Base-by-base conservation (phyloP, 2,797 vertebrate species). In the Uromys caudimaculatus region DNA sequence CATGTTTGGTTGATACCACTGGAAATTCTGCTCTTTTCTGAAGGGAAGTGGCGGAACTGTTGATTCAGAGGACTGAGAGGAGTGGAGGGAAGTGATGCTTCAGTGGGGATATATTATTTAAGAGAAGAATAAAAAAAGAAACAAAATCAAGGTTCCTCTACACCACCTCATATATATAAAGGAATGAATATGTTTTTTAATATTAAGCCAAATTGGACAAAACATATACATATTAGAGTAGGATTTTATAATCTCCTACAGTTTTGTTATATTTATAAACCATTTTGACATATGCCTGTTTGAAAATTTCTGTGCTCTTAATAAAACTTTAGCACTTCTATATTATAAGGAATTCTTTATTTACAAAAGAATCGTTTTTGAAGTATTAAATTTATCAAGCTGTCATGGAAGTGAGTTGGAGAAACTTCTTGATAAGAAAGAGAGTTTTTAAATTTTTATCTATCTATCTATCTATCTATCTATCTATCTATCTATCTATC, bases 381-480 rank as follows among this genome's bases (percentile, higher is more conserved):
- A 76, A 64, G 35, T 38, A 54, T 56, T 92, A 50, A 41, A 41
- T 79, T 79, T 89, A 17, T 96, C 44, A 88, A 52, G 54, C 32
- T 73, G 17, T 62, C 81, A 77, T n/a, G 89, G 8, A 64, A 12
- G 2, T 21, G 47, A 52, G 0, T 73, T 52, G 38, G 56, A 6
- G 78, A 93, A 93, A 86, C 4, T n/a, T 94, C n/a, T 77, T 96
- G 11, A 94, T 67, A 64, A 89, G 79, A 16, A 90, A 91, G 19
- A 84, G 38, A 62, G 7, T 29, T 64, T 29, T 35, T 67, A 67
- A 35, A 67, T 35, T 67, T 67, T n/a, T n/a, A n/a, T 60, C 58
- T 60, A 24, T 60, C 58, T 60, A 24, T 60, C 58, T 60, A 24
- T 60, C 58, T 60, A 60, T 60, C 58, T 60, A 24, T 60, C 58